Conservation (phyloP, 2,888 invertebrate genomes). For the Nomada goodeniana region DNA sequence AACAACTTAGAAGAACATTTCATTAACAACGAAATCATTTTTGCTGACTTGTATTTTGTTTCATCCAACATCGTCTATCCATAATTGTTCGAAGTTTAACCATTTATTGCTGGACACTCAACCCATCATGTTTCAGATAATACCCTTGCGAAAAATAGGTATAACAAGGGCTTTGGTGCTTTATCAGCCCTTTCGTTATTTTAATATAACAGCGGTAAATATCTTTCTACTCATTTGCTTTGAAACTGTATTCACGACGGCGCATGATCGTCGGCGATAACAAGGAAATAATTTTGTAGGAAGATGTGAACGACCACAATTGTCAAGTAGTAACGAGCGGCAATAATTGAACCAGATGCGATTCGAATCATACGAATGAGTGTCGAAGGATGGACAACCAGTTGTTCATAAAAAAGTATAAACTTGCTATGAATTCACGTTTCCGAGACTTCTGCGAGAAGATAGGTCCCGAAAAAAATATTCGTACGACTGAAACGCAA, state of each 20-base stretch:
- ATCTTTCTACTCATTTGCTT: conserved; percentile 1
- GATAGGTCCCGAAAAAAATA: not conserved
- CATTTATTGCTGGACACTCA: not conserved
- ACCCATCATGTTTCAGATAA: not conserved
- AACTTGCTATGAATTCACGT: conserved; percentile 6
- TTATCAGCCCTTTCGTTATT: conserved; percentile 18
- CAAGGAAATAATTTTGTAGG: conserved; percentile 2
- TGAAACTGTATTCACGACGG: not conserved
- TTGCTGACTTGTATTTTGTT: too few relatives aligned
- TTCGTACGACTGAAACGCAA: not conserved
- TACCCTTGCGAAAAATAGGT: not conserved
- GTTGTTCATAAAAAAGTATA: not conserved
- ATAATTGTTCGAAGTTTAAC: not conserved
- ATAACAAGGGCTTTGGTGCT: not conserved
- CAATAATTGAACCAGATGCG: not conserved
- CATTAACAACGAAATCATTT: too few relatives aligned
- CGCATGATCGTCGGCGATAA: not conserved
- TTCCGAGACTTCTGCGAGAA: not conserved
- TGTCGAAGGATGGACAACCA: not conserved
- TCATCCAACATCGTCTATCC: too few relatives aligned
- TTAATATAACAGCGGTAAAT: not conserved
- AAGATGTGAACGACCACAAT: not conserved
- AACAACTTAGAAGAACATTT: too few relatives aligned
- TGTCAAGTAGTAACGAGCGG: not conserved
- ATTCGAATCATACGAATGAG: not conserved